Evolutionary conservation across 2,113 vertebrate genomes (phyloP), one percentile per base, ranked within the genome.

Genomic region (Elachura formosa): DNA sequence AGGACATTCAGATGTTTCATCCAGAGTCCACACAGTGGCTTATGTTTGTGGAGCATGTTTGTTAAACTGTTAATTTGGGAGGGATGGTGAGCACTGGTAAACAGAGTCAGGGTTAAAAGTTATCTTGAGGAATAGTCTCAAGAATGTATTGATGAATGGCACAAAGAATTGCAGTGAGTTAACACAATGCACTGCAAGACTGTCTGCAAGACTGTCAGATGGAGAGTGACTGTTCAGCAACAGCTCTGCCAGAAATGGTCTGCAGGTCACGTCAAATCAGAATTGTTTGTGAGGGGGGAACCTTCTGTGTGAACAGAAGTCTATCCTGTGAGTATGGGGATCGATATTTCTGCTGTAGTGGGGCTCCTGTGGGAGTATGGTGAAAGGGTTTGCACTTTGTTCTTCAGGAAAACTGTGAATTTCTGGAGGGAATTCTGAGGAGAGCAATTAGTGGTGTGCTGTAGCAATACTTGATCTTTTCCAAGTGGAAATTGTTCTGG

Each of bases 201-300:
- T 62, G 36, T 49, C 45, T 51, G 41, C 43, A 31, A 38, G 46
- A n/a, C 26, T 62, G 36, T 49, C 63, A 52, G 59, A 19, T 52
- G 46, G 46, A 64, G 49, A 58, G 20, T 0, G 1, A 26, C 20
- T 75, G 33, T 22, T 71, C 52, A 67, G 88, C 61, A 66, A 20
- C 41, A 74, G n/a, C 61, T 75, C 66, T 62, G 61, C 31, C 56
- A 87, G 89, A 71, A 77, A 20, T 6, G 4, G n/a, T 31, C 82
- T 55, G n/a, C 25, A 78, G 91, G 46, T 62, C 63, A 49, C 1
- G 5, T 54, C 38, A 75, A 52, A 75, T 38, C 41, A 24, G 36
- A 84, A 3, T 11, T 34, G 26, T 28, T 2, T 7, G 17, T 14
- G 3, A n/a, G 8, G 26, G 18, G 16, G 3, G 7, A 6, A 10